phyloP scores from a whole-genome alignment of 2,888 invertebrate genomes.

The Malacosoma neustria region DNA sequence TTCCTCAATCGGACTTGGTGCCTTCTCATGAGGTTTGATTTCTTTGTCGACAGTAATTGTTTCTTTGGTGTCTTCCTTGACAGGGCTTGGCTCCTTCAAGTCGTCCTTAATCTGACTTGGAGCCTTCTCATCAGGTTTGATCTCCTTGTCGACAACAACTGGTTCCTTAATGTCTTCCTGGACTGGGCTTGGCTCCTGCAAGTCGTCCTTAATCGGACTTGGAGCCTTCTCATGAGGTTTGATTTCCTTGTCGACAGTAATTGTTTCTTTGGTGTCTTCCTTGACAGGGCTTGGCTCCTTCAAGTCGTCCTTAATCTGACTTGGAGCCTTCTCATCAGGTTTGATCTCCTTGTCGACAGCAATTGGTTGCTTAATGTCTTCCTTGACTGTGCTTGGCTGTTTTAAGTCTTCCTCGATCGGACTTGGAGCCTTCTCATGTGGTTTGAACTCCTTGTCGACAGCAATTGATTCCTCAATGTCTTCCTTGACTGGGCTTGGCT shows the following conservation, averaged over 20 bases:
- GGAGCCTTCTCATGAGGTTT: slow-evolving; percentile 7
- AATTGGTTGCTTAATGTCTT: too few relatives aligned
- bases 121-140: slow-evolving; percentile 8
- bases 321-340: too few relatives aligned
- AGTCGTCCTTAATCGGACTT: slow-evolving; percentile 2
- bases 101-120: slow-evolving; percentile 4
- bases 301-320: too few relatives aligned
- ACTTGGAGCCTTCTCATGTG: too few relatives aligned
- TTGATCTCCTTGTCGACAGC: too few relatives aligned
- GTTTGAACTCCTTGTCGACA: too few relatives aligned
- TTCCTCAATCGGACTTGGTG: slow-evolving; percentile 1
- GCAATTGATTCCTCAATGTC: too few relatives aligned
- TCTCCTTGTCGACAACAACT: slow-evolving; percentile 4
- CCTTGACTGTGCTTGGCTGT: too few relatives aligned
- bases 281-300: too few relatives aligned
- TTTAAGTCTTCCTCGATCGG: too few relatives aligned
- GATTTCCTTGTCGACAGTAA: neutral
- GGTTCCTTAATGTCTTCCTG: slow-evolving; percentile 6
- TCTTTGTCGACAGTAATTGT: slow-evolving; percentile 7
- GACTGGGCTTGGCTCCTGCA: slow-evolving; percentile 2
- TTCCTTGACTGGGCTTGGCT: too few relatives aligned
- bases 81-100: slow-evolving; percentile 4
- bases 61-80: slow-evolving; percentile 1
- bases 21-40: slow-evolving; percentile 1
- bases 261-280: too few relatives aligned